These are phyloP conservation scores for Hemitrygon akajei DNA, from an alignment of 2,797 vertebrate species.

Conservation along the genomic window DNA sequence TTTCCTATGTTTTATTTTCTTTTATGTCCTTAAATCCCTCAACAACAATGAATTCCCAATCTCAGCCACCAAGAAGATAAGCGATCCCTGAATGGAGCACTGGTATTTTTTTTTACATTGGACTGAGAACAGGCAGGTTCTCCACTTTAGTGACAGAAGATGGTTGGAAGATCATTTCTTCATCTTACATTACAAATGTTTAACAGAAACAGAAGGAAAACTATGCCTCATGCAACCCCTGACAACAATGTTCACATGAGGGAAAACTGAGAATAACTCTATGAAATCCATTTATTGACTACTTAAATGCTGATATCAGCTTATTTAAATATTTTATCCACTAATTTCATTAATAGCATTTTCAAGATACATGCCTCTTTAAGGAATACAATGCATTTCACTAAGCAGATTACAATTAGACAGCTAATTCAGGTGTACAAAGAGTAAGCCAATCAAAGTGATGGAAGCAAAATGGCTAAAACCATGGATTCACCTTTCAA, in stretches of 20 bases:
- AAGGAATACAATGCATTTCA: not conserved
- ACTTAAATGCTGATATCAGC: not conserved
- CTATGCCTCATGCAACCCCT: no score
- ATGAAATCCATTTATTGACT: not conserved
- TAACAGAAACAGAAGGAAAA: not conserved
- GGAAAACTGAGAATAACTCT: not conserved
- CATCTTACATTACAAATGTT: not conserved
- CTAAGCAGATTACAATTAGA: not conserved
- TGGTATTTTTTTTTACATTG: not conserved
- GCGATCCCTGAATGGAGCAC: not conserved
- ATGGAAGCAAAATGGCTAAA: not conserved
- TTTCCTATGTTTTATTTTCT: no score
- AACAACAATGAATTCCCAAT: no score
- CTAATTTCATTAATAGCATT: not conserved
- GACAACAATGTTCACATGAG: not conserved
- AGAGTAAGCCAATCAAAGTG: not conserved
- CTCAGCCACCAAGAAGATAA: not conserved
- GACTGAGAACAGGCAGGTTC: not conserved
- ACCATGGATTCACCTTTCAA: not conserved
- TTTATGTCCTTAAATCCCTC: no score
- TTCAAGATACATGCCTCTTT: not conserved
- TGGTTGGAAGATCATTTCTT: not conserved
- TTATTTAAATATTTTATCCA: not conserved
- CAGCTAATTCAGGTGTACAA: not conserved
- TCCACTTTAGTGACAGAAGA: not conserved